Base-by-base conservation (phyloP, 2,797 vertebrate species). In the Carduelis carduelis region DNA sequence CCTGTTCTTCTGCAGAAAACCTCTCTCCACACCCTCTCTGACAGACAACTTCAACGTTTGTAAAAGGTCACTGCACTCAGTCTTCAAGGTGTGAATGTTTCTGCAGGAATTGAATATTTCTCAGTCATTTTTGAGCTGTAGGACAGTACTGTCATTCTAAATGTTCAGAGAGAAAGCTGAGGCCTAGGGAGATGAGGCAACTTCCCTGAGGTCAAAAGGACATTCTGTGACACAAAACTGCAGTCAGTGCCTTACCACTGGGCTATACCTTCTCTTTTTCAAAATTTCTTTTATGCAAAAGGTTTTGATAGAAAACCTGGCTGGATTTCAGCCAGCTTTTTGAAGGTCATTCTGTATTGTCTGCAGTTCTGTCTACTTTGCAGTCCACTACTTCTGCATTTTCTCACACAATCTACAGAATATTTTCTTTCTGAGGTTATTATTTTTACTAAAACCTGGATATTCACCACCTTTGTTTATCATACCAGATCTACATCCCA, bases 71-170 rank as follows among this genome's bases (percentile, higher is more conserved):
- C 49, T 5, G 3, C 74, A 47, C 32, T 81, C 65, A 72, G 94
- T 95, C 85, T 91, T 94, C 83, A 93, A 95, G 76, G 72, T 83
- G 74, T 63, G 39, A 41, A 63, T 86, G n/a, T 86, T 95, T 76
- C 87, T 57, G 32, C 80, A 95, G 70, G 80, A 91, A 79, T 5
- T 76, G 69, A 93, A 79, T 90, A 94, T 92, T 91, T 95, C 56
- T 91, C 49, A 71, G 70, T 95, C 63, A 69, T 90, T 90, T 96
- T 79, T 82, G 72, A 95, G 52, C 61, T 78, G 79, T 86, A 53
- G 55, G 64, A 81, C 28, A 86, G 89, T 76, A 46, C 59, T 91
- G 80, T 78, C 70, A 76, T 89, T 91, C 84, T 78, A n/a, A 95
- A 81, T 63, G 65, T 86, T 79, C 83, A 55, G 47, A 56, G 39